Percentiles rank a stretch among this genome's conserved stretches.
These are phyloP conservation scores for Cerceris rybyensis DNA, from an alignment of 2,888 invertebrate species.

Conservation along the genomic window DNA sequence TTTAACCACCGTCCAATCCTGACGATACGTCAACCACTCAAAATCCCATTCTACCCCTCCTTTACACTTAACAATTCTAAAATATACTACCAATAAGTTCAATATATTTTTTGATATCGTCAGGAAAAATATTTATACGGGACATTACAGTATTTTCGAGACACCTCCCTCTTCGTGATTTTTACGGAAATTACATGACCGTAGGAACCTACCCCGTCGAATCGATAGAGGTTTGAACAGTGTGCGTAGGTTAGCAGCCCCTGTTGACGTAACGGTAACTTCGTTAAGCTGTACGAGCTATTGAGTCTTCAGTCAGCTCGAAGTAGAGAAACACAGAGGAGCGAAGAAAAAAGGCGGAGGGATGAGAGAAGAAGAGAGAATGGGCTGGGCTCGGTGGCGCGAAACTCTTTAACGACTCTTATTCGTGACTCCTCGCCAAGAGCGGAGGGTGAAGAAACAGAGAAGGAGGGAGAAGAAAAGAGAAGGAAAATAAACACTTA, in stretches of 20 bases:
- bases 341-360: constrained; percentile 12
- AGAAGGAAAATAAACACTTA: background rate
- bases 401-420: constrained; percentile 70
- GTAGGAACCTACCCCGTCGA: constrained; percentile 10
- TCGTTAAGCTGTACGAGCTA: constrained; percentile 63
- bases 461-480: constrained; percentile 9
- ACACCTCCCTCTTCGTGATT: background rate
- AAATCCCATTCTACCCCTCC: background rate
- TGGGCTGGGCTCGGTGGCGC: constrained; percentile 58
- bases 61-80: background rate
- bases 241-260: constrained; percentile 21
- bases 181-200: background rate
- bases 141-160: background rate
- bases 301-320: constrained; percentile 36
- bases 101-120: background rate
- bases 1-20: no score
- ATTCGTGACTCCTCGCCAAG: constrained; percentile 32
- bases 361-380: constrained; percentile 17
- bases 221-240: constrained; percentile 22
- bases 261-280: constrained; percentile 50
- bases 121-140: background rate
- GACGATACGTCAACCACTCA: no score
- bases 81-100: background rate
- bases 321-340: constrained; percentile 34
- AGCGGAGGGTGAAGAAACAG: constrained; percentile 1